These are phyloP conservation scores for Macrostomum lignano DNA, from an alignment of 1,140 invertebrate species.

Conservation along the genomic window DNA sequence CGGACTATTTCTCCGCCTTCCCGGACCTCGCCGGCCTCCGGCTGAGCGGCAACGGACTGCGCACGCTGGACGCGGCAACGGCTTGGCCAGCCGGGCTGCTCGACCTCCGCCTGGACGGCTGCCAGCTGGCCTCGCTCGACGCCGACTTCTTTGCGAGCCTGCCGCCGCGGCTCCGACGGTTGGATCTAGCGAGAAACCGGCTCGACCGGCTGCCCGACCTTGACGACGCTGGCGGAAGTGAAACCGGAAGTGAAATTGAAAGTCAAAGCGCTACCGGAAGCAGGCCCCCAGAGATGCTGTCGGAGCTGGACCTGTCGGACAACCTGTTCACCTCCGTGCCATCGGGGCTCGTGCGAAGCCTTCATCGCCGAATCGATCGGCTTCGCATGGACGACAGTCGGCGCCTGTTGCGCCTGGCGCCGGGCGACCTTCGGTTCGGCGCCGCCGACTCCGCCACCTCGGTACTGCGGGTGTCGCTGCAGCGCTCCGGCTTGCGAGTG, in stretches of 20 bases:
- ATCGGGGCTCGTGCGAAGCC: too few species aligned
- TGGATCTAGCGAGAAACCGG: conserved; percentile 5
- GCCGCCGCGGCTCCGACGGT: conserved; percentile 3
- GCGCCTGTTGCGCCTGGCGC: too few species aligned
- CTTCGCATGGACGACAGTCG: too few species aligned
- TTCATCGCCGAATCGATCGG: too few species aligned
- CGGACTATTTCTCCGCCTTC: conserved; percentile 6
- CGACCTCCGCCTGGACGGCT: conserved; percentile 7
- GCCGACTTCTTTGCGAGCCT: conserved; percentile 1
- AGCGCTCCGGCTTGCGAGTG: conserved; percentile 2
- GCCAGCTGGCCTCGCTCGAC: conserved; percentile 6
- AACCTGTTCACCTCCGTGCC: conserved; percentile 5
- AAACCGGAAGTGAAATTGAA: too few species aligned
- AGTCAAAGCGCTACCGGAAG: conserved; percentile 7
- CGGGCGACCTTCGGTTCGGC: too few species aligned
- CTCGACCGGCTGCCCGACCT: too few species aligned
- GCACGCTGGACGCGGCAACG: conserved; percentile 3
- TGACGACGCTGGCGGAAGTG: too few species aligned
- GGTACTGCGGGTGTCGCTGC: too few species aligned
- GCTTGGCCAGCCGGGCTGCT: conserved; percentile 7
- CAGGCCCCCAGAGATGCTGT: too few species aligned
- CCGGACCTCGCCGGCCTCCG: conserved; percentile 6
- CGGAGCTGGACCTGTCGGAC: conserved; percentile 5
- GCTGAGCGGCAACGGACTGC: conserved; percentile 6
- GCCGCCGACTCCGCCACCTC: too few species aligned